A percentile compares a stretch with the other conserved stretches of the same genome.
These are phyloP conservation scores for Bombus balteatus DNA, from an alignment of 1,140 invertebrate genomes.

Conservation along the genomic window DNA sequence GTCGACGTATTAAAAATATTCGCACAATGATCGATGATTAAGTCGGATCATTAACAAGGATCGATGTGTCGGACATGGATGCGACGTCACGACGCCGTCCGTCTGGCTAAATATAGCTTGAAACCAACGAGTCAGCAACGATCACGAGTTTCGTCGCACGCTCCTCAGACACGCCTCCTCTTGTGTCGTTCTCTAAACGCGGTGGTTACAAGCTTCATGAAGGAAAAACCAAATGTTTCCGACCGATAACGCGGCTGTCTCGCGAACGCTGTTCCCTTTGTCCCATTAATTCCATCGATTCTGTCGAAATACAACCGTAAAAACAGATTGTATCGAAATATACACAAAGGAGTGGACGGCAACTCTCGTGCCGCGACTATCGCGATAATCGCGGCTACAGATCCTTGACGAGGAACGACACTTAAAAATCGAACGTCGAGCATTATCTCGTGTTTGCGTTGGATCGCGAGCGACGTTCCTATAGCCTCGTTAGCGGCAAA, in stretches of 20 bases:
- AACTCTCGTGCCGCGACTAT: background rate
- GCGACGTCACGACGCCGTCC: constrained; percentile 17
- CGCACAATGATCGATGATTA: background rate
- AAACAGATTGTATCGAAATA: constrained; percentile 16
- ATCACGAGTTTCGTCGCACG: background rate
- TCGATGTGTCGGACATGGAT: background rate
- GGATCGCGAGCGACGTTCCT: constrained; percentile 5
- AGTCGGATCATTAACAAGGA: background rate
- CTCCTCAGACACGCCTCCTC: constrained; percentile 10
- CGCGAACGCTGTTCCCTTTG: constrained; percentile 3
- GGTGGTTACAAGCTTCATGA: background rate
- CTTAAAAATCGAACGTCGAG: background rate
- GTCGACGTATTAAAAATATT: background rate
- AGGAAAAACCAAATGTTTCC: background rate
- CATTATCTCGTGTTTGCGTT: constrained; percentile 2
- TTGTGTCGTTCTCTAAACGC: background rate
- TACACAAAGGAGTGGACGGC: constrained; percentile 38
- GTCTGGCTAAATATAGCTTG: constrained; percentile 11
- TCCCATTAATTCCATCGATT: constrained; percentile 35
- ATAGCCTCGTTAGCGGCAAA: background rate
- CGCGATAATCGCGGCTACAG: constrained; percentile 2
- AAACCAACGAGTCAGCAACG: background rate
- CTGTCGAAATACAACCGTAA: background rate
- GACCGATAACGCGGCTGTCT: constrained; percentile 27
- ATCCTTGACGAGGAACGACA: background rate